phyloP scores from a whole-genome alignment of 2,113 vertebrate species.

The Chaenocephalus aceratus region DNA sequence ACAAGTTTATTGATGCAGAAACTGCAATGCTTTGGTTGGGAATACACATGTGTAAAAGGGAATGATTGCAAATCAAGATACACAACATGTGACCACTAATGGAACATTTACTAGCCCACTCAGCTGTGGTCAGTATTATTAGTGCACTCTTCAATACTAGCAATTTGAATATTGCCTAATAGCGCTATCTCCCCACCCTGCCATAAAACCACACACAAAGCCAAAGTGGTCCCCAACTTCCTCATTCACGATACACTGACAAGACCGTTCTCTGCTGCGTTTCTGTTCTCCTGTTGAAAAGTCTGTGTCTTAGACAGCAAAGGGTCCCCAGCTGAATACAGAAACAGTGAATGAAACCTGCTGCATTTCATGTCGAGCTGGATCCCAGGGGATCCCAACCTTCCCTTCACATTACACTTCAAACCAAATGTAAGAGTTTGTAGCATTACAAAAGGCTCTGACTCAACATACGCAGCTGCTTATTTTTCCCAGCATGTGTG shows the following conservation, averaged over 20 bases:
- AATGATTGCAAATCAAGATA: slow-evolving; percentile 25
- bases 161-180: slow-evolving; percentile 22
- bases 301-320: slow-evolving; percentile 55
- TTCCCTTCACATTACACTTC: slow-evolving; percentile 48
- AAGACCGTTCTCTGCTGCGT: slow-evolving; percentile 12
- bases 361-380: slow-evolving; percentile 49
- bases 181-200: not conserved
- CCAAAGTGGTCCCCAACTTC: slow-evolving; percentile 25
- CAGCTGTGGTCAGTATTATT: slow-evolving; percentile 18
- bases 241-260: slow-evolving; percentile 10
- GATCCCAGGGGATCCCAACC: slow-evolving; percentile 50
- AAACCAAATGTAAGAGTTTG: slow-evolving; percentile 51
- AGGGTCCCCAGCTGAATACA: slow-evolving; percentile 50
- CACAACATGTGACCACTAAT: slow-evolving; percentile 54
- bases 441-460: slow-evolving; percentile 57
- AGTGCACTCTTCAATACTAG: slow-evolving; percentile 27
- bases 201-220: slow-evolving; percentile 11
- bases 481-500: slow-evolving; percentile 41
- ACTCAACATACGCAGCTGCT: slow-evolving; percentile 65
- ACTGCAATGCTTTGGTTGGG: not conserved
- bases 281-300: slow-evolving; percentile 54
- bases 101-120: slow-evolving; percentile 39
- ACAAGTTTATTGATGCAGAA: not conserved
- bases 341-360: slow-evolving; percentile 60
- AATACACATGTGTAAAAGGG: slow-evolving; percentile 5